phyloP scores from a whole-genome alignment of 2,888 invertebrate genomes.

The Quadriops clusia region DNA sequence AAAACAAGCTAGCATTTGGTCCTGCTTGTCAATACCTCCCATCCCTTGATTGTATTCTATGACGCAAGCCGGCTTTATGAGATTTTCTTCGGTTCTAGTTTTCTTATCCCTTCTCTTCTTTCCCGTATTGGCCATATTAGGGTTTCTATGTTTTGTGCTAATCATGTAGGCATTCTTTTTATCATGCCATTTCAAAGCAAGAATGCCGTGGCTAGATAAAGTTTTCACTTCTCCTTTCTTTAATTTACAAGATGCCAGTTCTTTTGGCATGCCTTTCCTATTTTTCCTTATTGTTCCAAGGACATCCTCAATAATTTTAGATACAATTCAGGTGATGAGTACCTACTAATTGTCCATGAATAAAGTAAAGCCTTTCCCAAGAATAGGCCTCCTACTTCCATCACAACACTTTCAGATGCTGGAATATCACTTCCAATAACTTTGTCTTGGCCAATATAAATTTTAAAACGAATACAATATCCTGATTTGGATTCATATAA shows the following conservation, averaged over 20 bases:
- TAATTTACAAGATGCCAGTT: conserved; percentile 4
- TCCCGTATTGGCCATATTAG: conserved; percentile 8
- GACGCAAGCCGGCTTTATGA: conserved; percentile 15
- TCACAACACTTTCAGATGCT: conserved; percentile 17
- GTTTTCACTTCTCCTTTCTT: conserved; percentile 4
- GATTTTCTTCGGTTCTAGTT: not conserved
- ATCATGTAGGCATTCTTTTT: conserved; percentile 7
- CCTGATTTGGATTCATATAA: conserved; percentile 20
- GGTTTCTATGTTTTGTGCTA: conserved; percentile 13
- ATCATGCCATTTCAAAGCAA: not conserved
- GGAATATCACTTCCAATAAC: conserved; percentile 11
- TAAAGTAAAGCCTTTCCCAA: conserved; percentile 14
- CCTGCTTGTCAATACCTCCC: conserved; percentile 17
- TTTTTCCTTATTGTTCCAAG: conserved; percentile 12
- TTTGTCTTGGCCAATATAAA: conserved; percentile 15
- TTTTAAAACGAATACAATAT: conserved; percentile 16
- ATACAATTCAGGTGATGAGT: conserved; percentile 15
- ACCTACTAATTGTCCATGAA: conserved; percentile 17
- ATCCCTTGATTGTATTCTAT: conserved; percentile 19
- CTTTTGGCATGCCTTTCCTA: conserved; percentile 6
- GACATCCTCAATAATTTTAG: conserved; percentile 12
- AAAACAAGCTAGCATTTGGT: conserved; percentile 15
- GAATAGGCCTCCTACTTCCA: conserved; percentile 12
- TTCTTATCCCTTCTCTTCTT: conserved; percentile 10
- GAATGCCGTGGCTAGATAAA: not conserved